Conservation (phyloP, 2,888 invertebrate species). For the Ophonus ardosiacus region DNA sequence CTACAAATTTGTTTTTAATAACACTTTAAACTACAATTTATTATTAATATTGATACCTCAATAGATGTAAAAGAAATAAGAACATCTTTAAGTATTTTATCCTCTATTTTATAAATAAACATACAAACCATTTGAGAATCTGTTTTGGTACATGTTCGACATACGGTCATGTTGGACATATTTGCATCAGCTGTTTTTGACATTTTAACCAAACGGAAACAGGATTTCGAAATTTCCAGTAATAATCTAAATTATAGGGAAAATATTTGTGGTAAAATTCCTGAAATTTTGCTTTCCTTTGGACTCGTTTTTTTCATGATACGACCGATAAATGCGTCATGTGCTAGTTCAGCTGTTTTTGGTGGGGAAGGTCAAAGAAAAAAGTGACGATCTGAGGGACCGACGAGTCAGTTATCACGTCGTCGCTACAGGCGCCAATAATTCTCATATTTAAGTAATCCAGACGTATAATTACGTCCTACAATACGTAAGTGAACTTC, state of each 20-base stretch:
- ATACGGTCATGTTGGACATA: not conserved
- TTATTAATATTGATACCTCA: slow-evolving; percentile 9
- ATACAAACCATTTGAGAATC: not conserved
- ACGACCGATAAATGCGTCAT: not conserved
- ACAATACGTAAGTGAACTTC: slow-evolving; percentile 15
- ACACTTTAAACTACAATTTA: not conserved
- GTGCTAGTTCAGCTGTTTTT: not conserved
- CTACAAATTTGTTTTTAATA: slow-evolving; percentile 33
- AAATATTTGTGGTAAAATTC: not conserved
- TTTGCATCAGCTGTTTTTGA: slow-evolving; percentile 44
- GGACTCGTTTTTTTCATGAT: not conserved
- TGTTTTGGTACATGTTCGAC: slow-evolving; percentile 29
- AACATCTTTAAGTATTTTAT: slow-evolving; percentile 41
- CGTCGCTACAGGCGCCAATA: slow-evolving; percentile 43
- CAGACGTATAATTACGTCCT: slow-evolving; percentile 23
- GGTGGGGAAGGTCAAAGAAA: slow-evolving; percentile 17
- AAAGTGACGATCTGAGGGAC: not conserved
- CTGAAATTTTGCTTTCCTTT: not conserved
- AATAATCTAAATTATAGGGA: not conserved
- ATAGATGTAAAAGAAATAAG: slow-evolving; percentile 34
- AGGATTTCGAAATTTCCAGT: not conserved
- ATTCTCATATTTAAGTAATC: slow-evolving; percentile 35
- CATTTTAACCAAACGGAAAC: not conserved
- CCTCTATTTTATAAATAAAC: slow-evolving; percentile 35
- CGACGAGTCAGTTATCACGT: slow-evolving; percentile 46